Conservation (phyloP, 1,140 invertebrate genomes). For the Drosophila malerkotliana region DNA sequence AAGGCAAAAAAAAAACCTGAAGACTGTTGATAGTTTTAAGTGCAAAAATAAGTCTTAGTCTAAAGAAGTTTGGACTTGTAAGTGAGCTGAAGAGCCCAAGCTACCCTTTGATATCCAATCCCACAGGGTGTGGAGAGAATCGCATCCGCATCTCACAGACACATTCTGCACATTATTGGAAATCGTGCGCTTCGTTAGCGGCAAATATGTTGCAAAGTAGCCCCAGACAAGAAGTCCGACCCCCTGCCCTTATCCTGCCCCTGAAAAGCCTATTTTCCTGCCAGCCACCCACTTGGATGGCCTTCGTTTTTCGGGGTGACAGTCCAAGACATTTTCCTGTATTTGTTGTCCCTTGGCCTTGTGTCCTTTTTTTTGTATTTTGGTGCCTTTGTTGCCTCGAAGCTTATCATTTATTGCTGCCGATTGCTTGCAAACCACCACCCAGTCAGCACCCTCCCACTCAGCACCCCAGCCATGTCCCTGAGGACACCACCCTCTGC, state of each 20-base stretch:
- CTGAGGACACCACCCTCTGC: slow-evolving; percentile 20
- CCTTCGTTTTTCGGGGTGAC: slow-evolving; percentile 14
- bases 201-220: slow-evolving; percentile 78
- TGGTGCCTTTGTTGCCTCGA: slow-evolving; percentile 55
- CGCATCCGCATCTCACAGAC: slow-evolving; percentile 41
- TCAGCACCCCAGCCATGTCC: neutral
- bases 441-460: neutral
- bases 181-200: slow-evolving; percentile 80
- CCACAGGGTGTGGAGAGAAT: slow-evolving; percentile 8
- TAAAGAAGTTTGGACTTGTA: neutral
- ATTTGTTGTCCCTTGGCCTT: slow-evolving; percentile 11
- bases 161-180: slow-evolving; percentile 63
- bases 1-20: too few species aligned
- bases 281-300: neutral
- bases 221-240: slow-evolving; percentile 29
- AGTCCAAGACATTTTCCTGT: slow-evolving; percentile 23
- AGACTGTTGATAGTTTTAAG: neutral
- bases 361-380: slow-evolving; percentile 27
- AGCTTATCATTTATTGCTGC: slow-evolving; percentile 80
- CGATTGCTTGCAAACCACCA: slow-evolving; percentile 57
- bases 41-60: neutral
- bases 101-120: neutral
- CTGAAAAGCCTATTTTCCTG: slow-evolving; percentile 30
- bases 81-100: neutral
- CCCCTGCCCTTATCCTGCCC: neutral